Conservation (phyloP, 1,140 invertebrate species). For the Asbolus verrucosus region DNA sequence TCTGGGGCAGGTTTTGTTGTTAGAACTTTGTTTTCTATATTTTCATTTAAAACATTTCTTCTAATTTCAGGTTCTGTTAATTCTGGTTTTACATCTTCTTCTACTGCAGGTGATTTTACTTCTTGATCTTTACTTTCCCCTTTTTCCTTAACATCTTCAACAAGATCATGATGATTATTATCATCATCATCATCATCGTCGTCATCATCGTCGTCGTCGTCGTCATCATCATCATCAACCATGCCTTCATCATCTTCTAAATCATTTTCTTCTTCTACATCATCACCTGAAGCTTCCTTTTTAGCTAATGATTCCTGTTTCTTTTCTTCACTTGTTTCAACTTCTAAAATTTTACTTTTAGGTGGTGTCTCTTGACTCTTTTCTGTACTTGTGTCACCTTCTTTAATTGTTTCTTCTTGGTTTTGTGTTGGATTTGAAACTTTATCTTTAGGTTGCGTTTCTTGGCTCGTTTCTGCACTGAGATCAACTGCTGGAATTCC, state of each 20-base stretch:
- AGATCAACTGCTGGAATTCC: not conserved
- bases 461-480: not conserved
- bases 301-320: not conserved
- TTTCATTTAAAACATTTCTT: no score
- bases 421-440: conserved; percentile 16
- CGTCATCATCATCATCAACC: conserved; percentile 53
- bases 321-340: not conserved
- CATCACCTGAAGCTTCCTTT: conserved; percentile 15
- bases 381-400: not conserved
- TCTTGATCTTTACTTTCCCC: not conserved
- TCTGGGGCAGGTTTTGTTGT: no score
- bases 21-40: no score
- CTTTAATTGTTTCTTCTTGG: no score
- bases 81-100: no score
- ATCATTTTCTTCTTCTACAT: conserved; percentile 34
- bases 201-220: conserved; percentile 54
- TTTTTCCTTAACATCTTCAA: conserved; percentile 26
- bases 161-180: no score
- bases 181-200: conserved; percentile 45
- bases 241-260: conserved; percentile 44
- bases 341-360: not conserved
- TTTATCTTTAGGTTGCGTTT: not conserved
- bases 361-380: not conserved
- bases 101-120: no score
- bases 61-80: no score